Conservation (phyloP, 2,797 vertebrate species). For the Eptatretus atami region DNA sequence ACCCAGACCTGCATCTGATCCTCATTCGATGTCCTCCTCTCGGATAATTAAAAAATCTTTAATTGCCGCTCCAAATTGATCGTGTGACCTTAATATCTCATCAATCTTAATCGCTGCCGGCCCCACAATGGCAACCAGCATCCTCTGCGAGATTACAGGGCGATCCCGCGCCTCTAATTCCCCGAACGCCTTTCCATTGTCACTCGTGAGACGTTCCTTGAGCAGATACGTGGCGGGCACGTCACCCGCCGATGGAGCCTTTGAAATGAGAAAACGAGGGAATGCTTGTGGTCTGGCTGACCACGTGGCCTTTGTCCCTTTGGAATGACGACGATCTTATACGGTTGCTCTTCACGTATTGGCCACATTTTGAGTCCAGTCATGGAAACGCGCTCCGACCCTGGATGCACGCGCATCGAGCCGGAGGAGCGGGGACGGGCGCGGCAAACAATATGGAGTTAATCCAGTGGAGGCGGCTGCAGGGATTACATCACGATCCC, state of each 20-base stretch:
- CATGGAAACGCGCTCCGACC: no score
- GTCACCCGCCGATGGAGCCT: no score
- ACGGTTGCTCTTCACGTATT: no score
- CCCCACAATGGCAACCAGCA: conserved; percentile 47
- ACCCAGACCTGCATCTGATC: no score
- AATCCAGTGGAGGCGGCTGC: conserved; percentile 4
- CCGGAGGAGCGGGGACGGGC: not conserved
- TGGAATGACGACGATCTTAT: no score
- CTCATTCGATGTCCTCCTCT: no score
- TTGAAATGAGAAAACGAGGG: no score
- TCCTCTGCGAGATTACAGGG: conserved; percentile 12
- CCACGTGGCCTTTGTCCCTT: no score
- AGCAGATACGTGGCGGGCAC: no score
- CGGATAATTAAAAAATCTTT: conserved; percentile 18
- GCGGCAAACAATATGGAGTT: conserved; percentile 5
- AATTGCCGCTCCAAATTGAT: conserved; percentile 47
- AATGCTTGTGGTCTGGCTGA: no score
- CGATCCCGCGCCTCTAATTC: conserved; percentile 4
- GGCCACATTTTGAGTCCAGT: no score
- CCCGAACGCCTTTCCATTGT: not conserved
- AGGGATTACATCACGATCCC: conserved; percentile 4
- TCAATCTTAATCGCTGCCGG: conserved; percentile 96
- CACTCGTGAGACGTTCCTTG: not conserved
- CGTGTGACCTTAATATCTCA: conserved; percentile 55
- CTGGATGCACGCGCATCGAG: not conserved